A percentile compares a stretch with the other conserved stretches of the same genome.
Conservation (phyloP, 2,797 vertebrate genomes). For the Coccyzus lansbergi region DNA sequence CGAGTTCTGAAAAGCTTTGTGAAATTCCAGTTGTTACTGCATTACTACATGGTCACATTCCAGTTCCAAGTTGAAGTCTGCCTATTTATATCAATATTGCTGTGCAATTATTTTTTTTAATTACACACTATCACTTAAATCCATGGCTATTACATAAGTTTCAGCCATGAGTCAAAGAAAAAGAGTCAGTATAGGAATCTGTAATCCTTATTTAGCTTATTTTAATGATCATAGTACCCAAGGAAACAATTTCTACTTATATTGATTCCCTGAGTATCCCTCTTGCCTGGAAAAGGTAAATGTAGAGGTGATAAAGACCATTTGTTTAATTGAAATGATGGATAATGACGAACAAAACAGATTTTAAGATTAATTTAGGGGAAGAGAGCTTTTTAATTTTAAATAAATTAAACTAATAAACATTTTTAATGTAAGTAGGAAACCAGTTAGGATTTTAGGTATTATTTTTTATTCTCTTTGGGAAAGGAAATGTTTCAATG, state of each 20-base stretch:
- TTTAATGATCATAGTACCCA: not conserved
- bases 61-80: not conserved
- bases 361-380: not conserved
- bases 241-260: not conserved
- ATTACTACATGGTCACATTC: not conserved
- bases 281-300: not conserved
- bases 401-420: not conserved
- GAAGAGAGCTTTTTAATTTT: not conserved
- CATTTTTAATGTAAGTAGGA: not conserved
- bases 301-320: not conserved
- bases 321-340: not conserved
- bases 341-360: not conserved
- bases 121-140: not conserved
- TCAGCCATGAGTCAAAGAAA: not conserved
- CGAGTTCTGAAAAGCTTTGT: not conserved
- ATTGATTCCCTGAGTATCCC: not conserved
- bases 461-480: not conserved
- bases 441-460: not conserved
- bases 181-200: not conserved
- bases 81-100: not conserved
- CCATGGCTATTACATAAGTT: not conserved
- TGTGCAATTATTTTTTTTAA: not conserved
- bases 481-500: not conserved
- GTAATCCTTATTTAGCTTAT: not conserved
- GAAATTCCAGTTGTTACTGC: not conserved